Evolutionary conservation across 2,113 vertebrate species (phyloP), one percentile per base, ranked within the genome.

Genomic region (Mellivora capensis): DNA sequence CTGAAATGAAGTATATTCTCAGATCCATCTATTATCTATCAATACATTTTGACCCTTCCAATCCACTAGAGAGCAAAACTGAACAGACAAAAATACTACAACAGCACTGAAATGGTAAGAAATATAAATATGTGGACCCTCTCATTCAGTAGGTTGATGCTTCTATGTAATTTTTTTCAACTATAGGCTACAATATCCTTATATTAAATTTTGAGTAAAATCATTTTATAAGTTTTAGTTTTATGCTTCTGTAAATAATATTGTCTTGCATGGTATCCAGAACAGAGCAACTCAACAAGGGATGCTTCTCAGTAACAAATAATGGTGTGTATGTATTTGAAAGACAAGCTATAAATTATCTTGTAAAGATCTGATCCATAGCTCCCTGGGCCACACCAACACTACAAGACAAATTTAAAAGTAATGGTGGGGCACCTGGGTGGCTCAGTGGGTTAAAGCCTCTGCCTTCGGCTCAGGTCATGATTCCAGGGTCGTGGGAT

Each of bases 101-200:
- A 47, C 64, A 20, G 7, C 12, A 59, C 6, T 62, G 11, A 81
- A 76, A 59, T 25, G 7, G 31, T 76, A 31, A 89, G 29, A 80
- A 92, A 90, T 95, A 82, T 37, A 67, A 84, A 29, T 8, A 7
- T 84, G 5, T n/a, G 59, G 34, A 79, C 3, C 2, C 14, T 47
- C 42, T 91, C 14, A 83, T 23, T 91, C 13, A 42, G 29, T 37
- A 82, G 4, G 14, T 15, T 64, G 17, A 27, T 91, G 4, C 34
- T 93, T 81, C 80, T 84, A 47, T 47, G 15, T n/a, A 94, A 97
- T 74, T 87, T 0, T 93, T 95, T 94, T 61, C 20, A 80, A 39
- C 4, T 37, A n/a, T 17, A 54, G 69, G 23, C 0, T 64, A 0
- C 7, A 84, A 69, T n/a, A 3, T 44, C 82, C 54, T 81, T 74